Evolutionary conservation across 1,140 invertebrate genomes (phyloP).

Genomic region (Medauroidea extradentata): DNA sequence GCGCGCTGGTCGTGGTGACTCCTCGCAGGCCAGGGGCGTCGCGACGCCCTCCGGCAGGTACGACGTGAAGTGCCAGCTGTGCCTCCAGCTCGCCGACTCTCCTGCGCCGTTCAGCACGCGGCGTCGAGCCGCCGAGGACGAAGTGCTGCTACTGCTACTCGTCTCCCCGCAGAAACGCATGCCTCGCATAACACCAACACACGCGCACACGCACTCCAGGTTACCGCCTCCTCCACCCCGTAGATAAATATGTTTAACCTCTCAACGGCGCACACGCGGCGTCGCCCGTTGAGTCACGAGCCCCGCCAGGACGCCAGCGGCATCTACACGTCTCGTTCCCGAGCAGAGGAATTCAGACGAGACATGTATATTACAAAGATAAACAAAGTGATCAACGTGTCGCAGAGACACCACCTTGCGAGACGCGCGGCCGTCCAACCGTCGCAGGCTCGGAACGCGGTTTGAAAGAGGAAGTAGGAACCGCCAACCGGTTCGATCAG

Average conservation of each 20-base stretch:
- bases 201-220: conserved; percentile 1
- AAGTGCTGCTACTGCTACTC: no score
- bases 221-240: neutral
- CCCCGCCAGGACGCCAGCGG: neutral
- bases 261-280: neutral
- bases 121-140: no score
- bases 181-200: neutral
- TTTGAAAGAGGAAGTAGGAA: no score
- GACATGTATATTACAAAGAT: no score
- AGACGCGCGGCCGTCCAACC: neutral
- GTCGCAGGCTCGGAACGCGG: neutral
- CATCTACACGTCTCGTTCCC: no score
- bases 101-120: conserved; percentile 1
- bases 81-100: conserved; percentile 13
- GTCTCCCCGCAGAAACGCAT: neutral
- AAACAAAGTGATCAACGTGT: no score
- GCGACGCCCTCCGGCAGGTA: conserved; percentile 9
- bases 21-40: neutral
- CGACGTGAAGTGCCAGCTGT: conserved; percentile 22
- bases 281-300: neutral
- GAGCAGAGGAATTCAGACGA: no score
- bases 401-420: neutral
- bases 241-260: neutral
- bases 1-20: neutral
- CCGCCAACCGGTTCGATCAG: no score